Base-by-base conservation (phyloP, 2,113 vertebrate genomes). In the Plecotus auritus region DNA sequence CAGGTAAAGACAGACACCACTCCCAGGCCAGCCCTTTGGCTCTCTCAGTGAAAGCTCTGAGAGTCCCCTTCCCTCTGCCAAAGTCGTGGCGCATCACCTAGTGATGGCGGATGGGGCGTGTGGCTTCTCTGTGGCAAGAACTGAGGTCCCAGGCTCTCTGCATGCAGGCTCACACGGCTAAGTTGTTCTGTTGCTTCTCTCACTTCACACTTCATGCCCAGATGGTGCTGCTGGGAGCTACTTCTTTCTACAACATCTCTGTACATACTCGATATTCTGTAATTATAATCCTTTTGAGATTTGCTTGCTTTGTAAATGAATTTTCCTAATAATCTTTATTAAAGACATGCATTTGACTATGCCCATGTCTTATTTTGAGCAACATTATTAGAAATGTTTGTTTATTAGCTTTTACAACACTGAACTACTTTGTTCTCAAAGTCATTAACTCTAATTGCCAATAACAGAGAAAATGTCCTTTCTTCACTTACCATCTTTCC, bases 391-490 rank as follows among this genome's bases (percentile, higher is more conserved):
- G 85, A n/a, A 85, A 86, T 94, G 73, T 97, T 94, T 93, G 56
- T 83, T 4, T 83, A 88, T 95, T 95, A 83, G 47, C 82, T 78
- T 92, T 69, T 87, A 72, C 45, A 28, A 85, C 11, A 35, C n/a
- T 51, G 61, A 77, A 23, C 42, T 93, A 56, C 88, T 88, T 90
- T 92, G 67, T 93, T 95, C 49, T 95, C 85, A 59, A 89, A 96
- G 74, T 85, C 88, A 96, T 96, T 97, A 95, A 54, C 81, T 88
- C 87, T 94, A 94, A 96, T 95, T 94, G 83, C 90, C 82, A 96
- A 28, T 94, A 95, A 93, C 90, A 96, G 64, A 83, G 73, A 95
- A 96, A 97, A 91, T 81, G 45, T 80, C 67, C 73, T 91, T 90
- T 96, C 88, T 80, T 30, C 54, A 87, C 35, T 96, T 37, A 42